Evolutionary conservation across 2,113 vertebrate genomes (phyloP).

Genomic region (Seriola quinqueradiata): DNA sequence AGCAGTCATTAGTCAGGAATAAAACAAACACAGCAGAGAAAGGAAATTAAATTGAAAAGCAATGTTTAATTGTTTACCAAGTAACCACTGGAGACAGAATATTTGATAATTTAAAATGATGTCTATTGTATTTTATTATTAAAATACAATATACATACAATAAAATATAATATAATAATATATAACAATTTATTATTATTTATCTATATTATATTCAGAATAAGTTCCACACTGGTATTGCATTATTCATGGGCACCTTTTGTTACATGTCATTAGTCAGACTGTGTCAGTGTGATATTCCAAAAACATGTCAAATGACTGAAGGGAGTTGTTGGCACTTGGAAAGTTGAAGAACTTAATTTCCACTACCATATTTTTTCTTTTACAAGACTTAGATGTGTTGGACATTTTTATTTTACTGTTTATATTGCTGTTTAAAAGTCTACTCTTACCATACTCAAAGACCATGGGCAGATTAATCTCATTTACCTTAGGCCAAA

Average conservation of each 20-base stretch:
- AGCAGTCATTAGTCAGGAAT: conserved; percentile 38
- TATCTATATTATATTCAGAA: background rate
- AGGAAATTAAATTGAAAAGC: conserved; percentile 21
- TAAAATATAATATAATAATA: too few relatives aligned
- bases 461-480: background rate
- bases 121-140: conserved; percentile 6
- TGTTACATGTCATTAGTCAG: conserved; percentile 8
- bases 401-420: background rate
- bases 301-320: background rate
- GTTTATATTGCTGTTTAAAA: background rate
- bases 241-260: conserved; percentile 19
- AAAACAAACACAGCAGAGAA: conserved; percentile 50
- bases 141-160: background rate
- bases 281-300: conserved; percentile 31
- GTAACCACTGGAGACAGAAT: conserved; percentile 21
- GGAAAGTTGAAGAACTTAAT: background rate
- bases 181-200: too few relatives aligned
- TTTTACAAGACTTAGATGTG: background rate
- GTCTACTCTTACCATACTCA: background rate
- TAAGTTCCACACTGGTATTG: background rate
- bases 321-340: background rate
- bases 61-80: conserved; percentile 42
- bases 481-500: background rate
- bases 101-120: background rate
- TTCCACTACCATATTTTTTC: background rate